Percentiles rank a stretch among this genome's conserved stretches.
phyloP scores from a whole-genome alignment of 2,113 vertebrate species.

The Leucopternis melanops region DNA sequence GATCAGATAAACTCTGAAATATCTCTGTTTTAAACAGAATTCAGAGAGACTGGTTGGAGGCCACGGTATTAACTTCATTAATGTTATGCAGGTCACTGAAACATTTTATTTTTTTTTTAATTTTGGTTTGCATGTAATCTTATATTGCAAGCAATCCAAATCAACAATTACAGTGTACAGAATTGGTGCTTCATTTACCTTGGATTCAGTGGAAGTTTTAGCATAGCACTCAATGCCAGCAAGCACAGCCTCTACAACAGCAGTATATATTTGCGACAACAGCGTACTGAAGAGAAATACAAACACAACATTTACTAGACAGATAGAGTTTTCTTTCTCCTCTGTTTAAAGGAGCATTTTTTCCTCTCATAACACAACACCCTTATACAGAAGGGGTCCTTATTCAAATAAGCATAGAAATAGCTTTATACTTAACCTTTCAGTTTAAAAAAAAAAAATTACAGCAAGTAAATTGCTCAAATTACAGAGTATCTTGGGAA shows the following conservation, averaged over 20 bases:
- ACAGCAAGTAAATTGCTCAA: background rate
- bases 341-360: background rate
- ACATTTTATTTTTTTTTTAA: background rate
- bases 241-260: constrained; percentile 86
- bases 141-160: constrained; percentile 8
- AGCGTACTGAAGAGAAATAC: constrained; percentile 75
- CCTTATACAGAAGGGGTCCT: background rate
- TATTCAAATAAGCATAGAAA: background rate
- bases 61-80: background rate
- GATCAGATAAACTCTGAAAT: background rate
- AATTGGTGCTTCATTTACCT: constrained; percentile 73
- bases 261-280: constrained; percentile 89
- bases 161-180: background rate
- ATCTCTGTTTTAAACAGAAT: background rate
- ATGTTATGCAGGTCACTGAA: background rate
- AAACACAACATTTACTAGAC: constrained; percentile 57
- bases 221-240: constrained; percentile 90
- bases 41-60: background rate
- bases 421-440: background rate
- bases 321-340: background rate
- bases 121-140: background rate
- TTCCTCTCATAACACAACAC: background rate
- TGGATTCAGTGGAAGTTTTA: constrained; percentile 78
- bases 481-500: background rate
- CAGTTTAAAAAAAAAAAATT: background rate